Conservation (phyloP, 2,888 invertebrate genomes). For the Uropetala carovei region DNA sequence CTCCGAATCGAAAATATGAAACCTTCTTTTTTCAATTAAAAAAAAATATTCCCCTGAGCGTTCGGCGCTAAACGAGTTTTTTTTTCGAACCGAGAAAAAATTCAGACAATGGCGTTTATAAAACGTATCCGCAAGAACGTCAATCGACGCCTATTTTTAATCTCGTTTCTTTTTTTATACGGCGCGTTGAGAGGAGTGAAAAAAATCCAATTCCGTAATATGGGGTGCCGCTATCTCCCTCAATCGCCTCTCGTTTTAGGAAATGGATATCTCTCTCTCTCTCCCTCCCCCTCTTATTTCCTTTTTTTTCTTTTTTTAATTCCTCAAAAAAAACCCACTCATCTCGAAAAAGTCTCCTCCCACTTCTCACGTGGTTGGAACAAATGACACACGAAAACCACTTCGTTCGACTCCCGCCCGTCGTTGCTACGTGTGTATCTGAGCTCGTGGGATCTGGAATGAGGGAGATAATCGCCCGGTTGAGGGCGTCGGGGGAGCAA, state of each 20-base stretch:
- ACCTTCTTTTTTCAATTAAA: background rate
- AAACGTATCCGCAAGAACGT: slow-evolving; percentile 10
- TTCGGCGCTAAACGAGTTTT: background rate
- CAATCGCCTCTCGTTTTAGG: slow-evolving; percentile 14
- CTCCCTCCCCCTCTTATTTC: background rate
- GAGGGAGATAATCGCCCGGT: slow-evolving; percentile 3
- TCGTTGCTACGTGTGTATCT: slow-evolving; percentile 10
- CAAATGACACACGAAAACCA: slow-evolving; percentile 35
- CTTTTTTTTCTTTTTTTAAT: background rate
- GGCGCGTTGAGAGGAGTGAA: background rate
- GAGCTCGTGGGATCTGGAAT: background rate
- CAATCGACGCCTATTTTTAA: slow-evolving; percentile 17
- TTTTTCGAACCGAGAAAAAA: background rate
- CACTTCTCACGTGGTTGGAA: slow-evolving; percentile 21
- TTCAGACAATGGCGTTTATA: background rate
- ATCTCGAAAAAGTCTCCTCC: slow-evolving; percentile 20
- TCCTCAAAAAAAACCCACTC: background rate
- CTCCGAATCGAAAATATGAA: background rate
- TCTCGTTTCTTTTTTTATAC: background rate
- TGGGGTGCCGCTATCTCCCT: slow-evolving; percentile 16
- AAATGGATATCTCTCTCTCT: background rate
- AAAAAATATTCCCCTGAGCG: background rate
- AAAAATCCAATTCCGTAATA: slow-evolving; percentile 32
- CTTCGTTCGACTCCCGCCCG: background rate
- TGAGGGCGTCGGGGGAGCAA: background rate